A percentile compares a stretch with the other conserved stretches of the same genome.
phyloP scores from a whole-genome alignment of 2,113 vertebrate genomes.

The Psittacula cyanocephala region DNA sequence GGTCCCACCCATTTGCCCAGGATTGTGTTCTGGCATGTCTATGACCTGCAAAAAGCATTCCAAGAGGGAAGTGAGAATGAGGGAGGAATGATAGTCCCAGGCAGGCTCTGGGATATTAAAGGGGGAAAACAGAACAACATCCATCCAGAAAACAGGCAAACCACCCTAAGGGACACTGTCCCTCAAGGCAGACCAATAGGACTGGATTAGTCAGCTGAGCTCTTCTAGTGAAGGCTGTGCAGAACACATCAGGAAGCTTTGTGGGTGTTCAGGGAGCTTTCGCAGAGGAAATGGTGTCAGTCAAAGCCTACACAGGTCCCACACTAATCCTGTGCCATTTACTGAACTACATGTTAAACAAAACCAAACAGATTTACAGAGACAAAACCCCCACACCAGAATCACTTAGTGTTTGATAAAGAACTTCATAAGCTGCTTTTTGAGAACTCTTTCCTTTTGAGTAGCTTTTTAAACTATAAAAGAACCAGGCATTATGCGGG shows the following conservation, averaged over 20 bases:
- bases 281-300: not conserved
- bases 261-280: not conserved
- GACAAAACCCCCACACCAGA: not conserved
- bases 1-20: conserved; percentile 96
- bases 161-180: not conserved
- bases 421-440: not conserved
- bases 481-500: not conserved
- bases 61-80: not conserved
- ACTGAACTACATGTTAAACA: not conserved
- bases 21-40: conserved; percentile 98
- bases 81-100: not conserved
- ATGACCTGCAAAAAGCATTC: conserved; percentile 81
- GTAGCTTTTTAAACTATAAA: not conserved
- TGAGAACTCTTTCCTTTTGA: not conserved
- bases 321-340: rapidly evolving
- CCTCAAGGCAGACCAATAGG: not conserved
- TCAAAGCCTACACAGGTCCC: not conserved
- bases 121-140: not conserved
- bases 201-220: rapidly evolving
- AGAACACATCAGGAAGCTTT: not conserved
- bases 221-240: not conserved
- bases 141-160: not conserved
- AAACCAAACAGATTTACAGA: not conserved
- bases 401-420: not conserved
- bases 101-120: not conserved